A percentile compares a stretch with the other conserved stretches of the same genome.
phyloP scores from a whole-genome alignment of 2,113 vertebrate species.

The Semicossyphus pulcher region DNA sequence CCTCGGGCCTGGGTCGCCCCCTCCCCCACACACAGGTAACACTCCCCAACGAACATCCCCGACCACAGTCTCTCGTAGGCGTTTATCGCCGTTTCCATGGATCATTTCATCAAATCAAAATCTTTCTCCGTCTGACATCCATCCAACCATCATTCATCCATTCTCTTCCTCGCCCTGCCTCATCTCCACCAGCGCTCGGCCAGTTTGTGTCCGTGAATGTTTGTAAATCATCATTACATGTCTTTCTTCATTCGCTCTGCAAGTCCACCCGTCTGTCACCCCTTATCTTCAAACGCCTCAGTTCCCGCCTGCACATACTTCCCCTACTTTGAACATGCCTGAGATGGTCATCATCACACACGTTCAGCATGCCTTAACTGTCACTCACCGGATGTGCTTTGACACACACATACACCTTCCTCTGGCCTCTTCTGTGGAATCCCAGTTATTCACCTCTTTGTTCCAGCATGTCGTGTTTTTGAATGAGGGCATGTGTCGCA shows the following conservation, averaged over 20 bases:
- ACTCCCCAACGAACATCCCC: constrained; percentile 21
- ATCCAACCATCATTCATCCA: constrained; percentile 22
- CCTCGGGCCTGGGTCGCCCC: constrained; percentile 84
- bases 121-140: constrained; percentile 3
- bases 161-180: not conserved
- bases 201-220: not conserved
- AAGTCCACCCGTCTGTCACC: not conserved
- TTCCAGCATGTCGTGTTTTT: constrained; percentile 53
- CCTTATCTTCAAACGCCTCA: constrained; percentile 7
- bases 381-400: constrained; percentile 33
- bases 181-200: constrained; percentile 12
- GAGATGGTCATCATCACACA: constrained; percentile 22
- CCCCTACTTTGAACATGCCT: constrained; percentile 3
- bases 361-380: constrained; percentile 40
- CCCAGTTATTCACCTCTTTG: constrained; percentile 39
- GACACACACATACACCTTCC: constrained; percentile 27
- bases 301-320: constrained; percentile 15
- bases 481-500: constrained; percentile 46
- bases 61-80: not conserved
- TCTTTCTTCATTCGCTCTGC: not conserved
- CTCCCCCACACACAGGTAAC: constrained; percentile 97
- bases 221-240: not conserved
- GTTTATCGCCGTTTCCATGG: not conserved
- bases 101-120: constrained; percentile 20
- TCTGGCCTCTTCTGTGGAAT: constrained; percentile 43